These are phyloP conservation scores for Dasysyrphus albostriatus DNA, from an alignment of 2,888 invertebrate genomes.

Conservation along the genomic window DNA sequence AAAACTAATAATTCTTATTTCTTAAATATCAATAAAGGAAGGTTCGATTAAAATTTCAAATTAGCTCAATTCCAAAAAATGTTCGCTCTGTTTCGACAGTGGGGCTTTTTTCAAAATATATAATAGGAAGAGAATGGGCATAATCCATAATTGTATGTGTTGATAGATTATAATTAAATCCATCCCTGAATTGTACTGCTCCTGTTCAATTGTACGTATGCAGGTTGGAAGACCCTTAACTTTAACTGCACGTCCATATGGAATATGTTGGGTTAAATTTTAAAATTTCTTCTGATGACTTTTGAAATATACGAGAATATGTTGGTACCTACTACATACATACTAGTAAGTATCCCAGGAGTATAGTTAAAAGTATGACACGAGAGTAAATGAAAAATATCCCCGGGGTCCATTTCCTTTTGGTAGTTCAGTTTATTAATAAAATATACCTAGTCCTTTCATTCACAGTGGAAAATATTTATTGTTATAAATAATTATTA, in stretches of 20 bases:
- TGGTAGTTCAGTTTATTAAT: constrained; percentile 10
- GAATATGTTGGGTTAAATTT: constrained; percentile 7
- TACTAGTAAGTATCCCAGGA: no score
- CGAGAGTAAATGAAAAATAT: background rate
- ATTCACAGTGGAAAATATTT: no score
- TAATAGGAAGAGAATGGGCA: no score
- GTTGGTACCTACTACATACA: background rate
- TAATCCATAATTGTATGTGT: no score
- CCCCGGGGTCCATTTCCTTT: background rate
- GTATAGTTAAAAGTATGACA: background rate
- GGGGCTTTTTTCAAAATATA: no score
- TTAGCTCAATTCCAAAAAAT: no score
- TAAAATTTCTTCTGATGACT: background rate
- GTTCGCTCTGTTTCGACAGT: no score
- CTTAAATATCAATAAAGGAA: no score
- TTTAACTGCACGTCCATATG: constrained; percentile 13
- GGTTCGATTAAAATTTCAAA: no score
- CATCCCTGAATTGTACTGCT: background rate
- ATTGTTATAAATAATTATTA: no score
- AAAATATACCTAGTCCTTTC: background rate
- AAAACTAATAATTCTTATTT: no score
- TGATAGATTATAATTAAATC: background rate
- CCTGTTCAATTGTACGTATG: background rate
- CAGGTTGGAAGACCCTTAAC: background rate
- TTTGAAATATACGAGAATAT: constrained; percentile 7